Conservation (phyloP, 1,140 invertebrate genomes). For the Panagrolaimus sp. region DNA sequence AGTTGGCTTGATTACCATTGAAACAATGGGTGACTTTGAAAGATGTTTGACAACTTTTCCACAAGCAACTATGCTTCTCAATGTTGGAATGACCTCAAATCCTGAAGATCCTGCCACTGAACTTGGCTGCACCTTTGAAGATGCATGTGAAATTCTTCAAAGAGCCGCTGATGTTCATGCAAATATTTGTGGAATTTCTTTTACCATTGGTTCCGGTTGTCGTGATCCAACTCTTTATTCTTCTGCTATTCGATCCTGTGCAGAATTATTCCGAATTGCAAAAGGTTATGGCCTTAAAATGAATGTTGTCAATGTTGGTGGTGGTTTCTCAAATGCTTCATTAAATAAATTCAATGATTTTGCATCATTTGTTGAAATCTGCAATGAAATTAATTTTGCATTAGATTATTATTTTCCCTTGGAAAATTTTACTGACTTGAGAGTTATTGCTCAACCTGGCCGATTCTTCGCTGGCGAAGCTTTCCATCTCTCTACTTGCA, state of each 20-base stretch:
- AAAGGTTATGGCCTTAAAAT: constrained; percentile 60
- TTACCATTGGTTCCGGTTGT: constrained; percentile 63
- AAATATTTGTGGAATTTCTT: constrained; percentile 70
- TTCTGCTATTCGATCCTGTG: constrained; percentile 59
- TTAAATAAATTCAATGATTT: constrained; percentile 45
- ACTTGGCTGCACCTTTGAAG: constrained; percentile 66
- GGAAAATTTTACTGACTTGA: constrained; percentile 66
- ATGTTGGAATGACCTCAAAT: constrained; percentile 60
- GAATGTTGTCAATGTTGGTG: constrained; percentile 62
- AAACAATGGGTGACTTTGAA: constrained; percentile 83
- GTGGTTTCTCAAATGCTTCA: constrained; percentile 59
- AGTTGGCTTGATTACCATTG: constrained; percentile 83
- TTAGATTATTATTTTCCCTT: constrained; percentile 74
- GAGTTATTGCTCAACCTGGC: constrained; percentile 84
- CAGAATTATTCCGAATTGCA: constrained; percentile 60
- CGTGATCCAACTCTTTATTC: constrained; percentile 59
- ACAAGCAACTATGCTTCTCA: constrained; percentile 17
- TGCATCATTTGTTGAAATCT: constrained; percentile 65
- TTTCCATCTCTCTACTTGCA: constrained; percentile 80
- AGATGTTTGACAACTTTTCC: constrained; percentile 67
- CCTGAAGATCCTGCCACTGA: constrained; percentile 79
- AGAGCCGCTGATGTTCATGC: constrained; percentile 70
- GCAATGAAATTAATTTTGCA: constrained; percentile 66
- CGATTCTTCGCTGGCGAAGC: constrained; percentile 86
- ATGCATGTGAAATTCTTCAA: constrained; percentile 73